Conservation (phyloP, 2,888 invertebrate species). For the Acanthosepion esculentum region DNA sequence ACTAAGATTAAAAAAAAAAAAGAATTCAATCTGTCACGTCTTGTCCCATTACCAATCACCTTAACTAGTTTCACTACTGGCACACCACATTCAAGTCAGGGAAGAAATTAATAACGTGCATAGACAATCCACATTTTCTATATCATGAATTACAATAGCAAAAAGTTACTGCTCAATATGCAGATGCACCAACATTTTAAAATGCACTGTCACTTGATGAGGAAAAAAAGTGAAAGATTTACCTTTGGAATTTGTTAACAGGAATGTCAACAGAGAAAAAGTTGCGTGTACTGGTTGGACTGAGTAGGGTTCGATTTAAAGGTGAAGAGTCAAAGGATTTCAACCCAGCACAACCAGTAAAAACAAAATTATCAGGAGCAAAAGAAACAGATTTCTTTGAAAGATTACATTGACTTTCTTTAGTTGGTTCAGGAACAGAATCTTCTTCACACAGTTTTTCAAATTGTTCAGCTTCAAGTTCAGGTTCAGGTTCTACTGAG, state of each 20-base stretch:
- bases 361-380: constrained; percentile 65
- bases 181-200: no score
- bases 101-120: no score
- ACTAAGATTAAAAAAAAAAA: not conserved
- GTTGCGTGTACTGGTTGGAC: constrained; percentile 61
- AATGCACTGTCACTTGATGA: no score
- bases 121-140: no score
- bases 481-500: no score
- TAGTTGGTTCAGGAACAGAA: not conserved
- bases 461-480: not conserved
- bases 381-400: constrained; percentile 55
- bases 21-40: not conserved
- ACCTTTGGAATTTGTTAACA: constrained; percentile 45
- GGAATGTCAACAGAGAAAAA: constrained; percentile 56
- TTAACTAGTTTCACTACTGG: no score
- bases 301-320: constrained; percentile 52
- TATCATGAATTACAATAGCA: no score
- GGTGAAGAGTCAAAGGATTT: constrained; percentile 63
- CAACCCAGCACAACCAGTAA: constrained; percentile 60
- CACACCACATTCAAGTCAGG: no score
- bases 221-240: not conserved
- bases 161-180: no score
- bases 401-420: not conserved
- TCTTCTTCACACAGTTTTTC: not conserved
- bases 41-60: no score